Evolutionary conservation across 2,888 invertebrate species (phyloP).

Genomic region (Lingula anatina): DNA sequence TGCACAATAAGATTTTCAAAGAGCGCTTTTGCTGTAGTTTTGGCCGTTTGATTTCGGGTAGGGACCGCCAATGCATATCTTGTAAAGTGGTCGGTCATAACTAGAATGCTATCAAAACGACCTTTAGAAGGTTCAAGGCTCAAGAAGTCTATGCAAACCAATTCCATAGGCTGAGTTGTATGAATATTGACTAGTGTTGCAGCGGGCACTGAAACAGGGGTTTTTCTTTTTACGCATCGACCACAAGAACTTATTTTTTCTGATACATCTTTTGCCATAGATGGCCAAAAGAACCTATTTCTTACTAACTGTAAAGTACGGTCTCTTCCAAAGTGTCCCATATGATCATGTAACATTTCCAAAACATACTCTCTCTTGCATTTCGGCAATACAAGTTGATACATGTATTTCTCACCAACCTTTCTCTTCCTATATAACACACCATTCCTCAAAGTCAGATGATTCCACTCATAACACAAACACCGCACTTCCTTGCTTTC

Average conservation of each 20-base stretch:
- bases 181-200: not conserved
- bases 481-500: not conserved
- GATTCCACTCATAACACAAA: not conserved
- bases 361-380: not conserved
- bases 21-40: conserved; percentile 4
- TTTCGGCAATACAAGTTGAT: conserved; percentile 1
- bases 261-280: not conserved
- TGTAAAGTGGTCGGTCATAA: conserved; percentile 10
- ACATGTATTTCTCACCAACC: not conserved
- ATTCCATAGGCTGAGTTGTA: conserved; percentile 4
- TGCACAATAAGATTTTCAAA: conserved; percentile 4
- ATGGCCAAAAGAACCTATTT: conserved; percentile 1
- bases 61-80: conserved; percentile 6
- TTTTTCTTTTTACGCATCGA: not conserved
- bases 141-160: conserved; percentile 8
- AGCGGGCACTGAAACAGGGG: not conserved
- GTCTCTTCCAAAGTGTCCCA: conserved; percentile 1
- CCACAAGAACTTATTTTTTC: not conserved
- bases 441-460: not conserved
- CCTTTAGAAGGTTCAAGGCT: conserved; percentile 9
- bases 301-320: not conserved
- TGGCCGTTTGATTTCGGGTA: conserved; percentile 5
- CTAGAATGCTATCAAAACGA: conserved; percentile 10
- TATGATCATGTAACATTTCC: not conserved
- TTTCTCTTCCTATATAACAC: not conserved